Base-by-base conservation (phyloP, 2,888 invertebrate genomes). In the Ormyrus labotus region DNA sequence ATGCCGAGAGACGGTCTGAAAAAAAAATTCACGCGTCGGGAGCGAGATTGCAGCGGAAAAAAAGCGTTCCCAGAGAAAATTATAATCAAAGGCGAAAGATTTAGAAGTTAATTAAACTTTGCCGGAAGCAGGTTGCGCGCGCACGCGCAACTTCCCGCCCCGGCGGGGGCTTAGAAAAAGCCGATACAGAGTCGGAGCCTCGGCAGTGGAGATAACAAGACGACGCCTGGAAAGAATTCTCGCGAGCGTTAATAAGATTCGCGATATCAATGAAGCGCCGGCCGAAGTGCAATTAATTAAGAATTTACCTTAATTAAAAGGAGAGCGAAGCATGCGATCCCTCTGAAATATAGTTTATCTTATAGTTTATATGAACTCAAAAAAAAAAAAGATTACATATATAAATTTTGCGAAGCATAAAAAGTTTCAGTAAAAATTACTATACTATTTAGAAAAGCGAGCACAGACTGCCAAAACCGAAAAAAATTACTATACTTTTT, bases 81-180 rank as follows among this genome's bases (percentile, higher is more conserved):
- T 82, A 82, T 84, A 83, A 83, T 84, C 82, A 84, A 78, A 81
- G 81, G 80, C 71, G 70, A 77, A 81, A 83, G 82, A 82, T 83
- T 82, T 83, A 82, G 83, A 83, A 82, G 82, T 81, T 82, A 84
- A 84, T 83, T 83, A 82, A 84, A 84, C 81, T 83, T 82, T 75
- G 77, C 60, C 76, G 77, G 79, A 71, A 82, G 79, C 79, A 79
- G 79, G 73, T 78, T 76, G 80, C 11, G 60, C 67, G 19, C 9
- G 19, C 13, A 19, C 48, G 8, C 19, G 53, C 69, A n/a, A 64
- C 73, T 72, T 67, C 68, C 70, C 70, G 51, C 19, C n/a, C 5
- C 51, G 50, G 47, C 9, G 60, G 80, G 61, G 81, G 53, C 64
- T 80, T 71, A 74, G 70, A 76, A 82, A 80, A 80, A 83, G 80